phyloP scores from a whole-genome alignment of 2,888 invertebrate species.

The Caenorhabditis sp. region DNA sequence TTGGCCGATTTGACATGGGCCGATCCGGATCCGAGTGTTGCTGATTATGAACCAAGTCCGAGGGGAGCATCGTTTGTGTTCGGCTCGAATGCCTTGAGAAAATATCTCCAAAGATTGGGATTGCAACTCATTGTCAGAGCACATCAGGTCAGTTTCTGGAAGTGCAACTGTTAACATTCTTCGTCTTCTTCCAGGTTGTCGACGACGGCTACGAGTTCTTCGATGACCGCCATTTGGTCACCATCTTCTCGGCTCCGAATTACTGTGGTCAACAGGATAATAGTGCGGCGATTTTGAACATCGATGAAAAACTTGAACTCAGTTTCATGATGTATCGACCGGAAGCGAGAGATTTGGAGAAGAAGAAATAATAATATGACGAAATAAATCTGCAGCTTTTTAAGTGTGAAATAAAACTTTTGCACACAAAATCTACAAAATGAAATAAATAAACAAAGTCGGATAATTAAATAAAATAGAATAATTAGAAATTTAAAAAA shows the following conservation, averaged over 20 bases:
- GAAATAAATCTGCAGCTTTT: too few species aligned
- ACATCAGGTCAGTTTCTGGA: conserved; percentile 60
- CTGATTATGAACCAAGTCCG: conserved; percentile 52
- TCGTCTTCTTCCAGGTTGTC: conserved; percentile 44
- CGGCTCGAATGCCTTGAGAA: conserved; percentile 57
- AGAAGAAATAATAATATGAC: neutral
- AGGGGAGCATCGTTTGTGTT: conserved; percentile 58
- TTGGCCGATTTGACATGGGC: conserved; percentile 74
- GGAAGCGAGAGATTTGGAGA: neutral
- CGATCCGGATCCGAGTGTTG: conserved; percentile 54
- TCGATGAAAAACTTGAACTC: neutral
- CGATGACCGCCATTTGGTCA: conserved; percentile 79
- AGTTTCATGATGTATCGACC: neutral
- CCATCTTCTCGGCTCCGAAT: conserved; percentile 77
- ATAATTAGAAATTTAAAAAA: too few species aligned
- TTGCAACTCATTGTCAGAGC: conserved; percentile 63
- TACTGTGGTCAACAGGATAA: conserved; percentile 81
- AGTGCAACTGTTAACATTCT: too few species aligned
- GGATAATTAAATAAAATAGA: too few species aligned
- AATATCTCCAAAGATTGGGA: conserved; percentile 49
- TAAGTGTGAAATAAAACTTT: too few species aligned
- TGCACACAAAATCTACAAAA: too few species aligned
- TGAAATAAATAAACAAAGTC: too few species aligned
- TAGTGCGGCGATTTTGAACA: conserved; percentile 42
- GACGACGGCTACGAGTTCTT: conserved; percentile 83